Base-by-base conservation (phyloP, 2,113 vertebrate species). In the Stictonetta naevosa region DNA sequence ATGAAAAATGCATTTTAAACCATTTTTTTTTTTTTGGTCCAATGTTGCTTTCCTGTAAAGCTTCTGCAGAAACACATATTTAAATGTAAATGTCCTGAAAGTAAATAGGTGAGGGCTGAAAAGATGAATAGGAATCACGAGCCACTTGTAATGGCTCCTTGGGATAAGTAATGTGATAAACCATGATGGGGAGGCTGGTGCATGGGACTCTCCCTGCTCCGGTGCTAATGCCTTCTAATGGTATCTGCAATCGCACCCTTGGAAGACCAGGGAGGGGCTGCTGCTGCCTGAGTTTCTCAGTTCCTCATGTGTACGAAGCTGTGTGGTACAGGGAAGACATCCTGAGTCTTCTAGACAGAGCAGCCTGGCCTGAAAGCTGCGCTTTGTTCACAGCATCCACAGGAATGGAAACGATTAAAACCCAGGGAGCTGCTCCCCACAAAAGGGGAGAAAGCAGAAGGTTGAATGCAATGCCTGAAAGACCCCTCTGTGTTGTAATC, bases 1-100 rank as follows among this genome's bases (percentile, higher is more conserved):
- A 98, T 97, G 97, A 98, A 97, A 98, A 98, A 98, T 97, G 97
- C 92, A 98, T 98, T 98, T 96, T 95, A 95, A 97, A 97, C 86
- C 31, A 46, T 28, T 48, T 64, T 48, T 64, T 60, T 53, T 53
- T 33, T 53, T 76, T 52, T 42, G 5, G 62, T 90, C 94, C 89
- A 95, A 69, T 7, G 11, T 86, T 92, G 91, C 91, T 94, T 95
- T 97, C 97, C 97, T 96, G 97, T 86, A 97, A 97, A 97, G 86
- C 86, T 96, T 68, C 93, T 90, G 66, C 80, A 89, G 82, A 95
- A 96, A 97, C 93, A 93, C 86, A 79, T 36, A 96, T 93, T 97
- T 96, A 97, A 97, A 97, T 97, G 95, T 94, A 96, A 96, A 97
- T 97, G 90, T 88, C 95, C 94, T 93, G 88, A 80, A 94, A 88